Evolutionary conservation across 2,113 vertebrate species (phyloP).

Genomic region (Gnathonemus longibarbis): DNA sequence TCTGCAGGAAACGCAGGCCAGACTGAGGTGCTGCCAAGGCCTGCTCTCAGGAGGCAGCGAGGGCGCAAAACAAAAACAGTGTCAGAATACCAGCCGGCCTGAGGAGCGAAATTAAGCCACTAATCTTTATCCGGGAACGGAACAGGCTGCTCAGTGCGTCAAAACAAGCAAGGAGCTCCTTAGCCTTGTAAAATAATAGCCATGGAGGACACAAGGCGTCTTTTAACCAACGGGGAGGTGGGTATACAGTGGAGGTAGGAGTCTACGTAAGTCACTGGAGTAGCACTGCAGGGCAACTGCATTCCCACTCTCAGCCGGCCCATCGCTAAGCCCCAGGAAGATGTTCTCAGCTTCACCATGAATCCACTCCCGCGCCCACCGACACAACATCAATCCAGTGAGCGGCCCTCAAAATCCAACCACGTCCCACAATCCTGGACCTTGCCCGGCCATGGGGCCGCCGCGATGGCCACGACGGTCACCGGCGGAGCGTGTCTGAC

Average conservation of each 20-base stretch:
- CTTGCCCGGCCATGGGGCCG: too few species aligned
- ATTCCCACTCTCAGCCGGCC: not conserved
- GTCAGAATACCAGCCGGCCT: slow-evolving; percentile 36
- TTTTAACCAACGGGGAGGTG: not conserved
- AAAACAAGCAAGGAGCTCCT: slow-evolving; percentile 55
- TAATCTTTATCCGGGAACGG: slow-evolving; percentile 68
- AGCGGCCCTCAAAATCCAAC: slow-evolving; percentile 9
- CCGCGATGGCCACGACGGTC: not conserved
- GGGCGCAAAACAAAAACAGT: not conserved
- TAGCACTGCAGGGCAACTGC: not conserved
- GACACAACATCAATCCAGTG: not conserved
- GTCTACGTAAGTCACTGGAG: not conserved
- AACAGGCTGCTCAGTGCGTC: slow-evolving; percentile 70
- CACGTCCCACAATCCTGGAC: not conserved
- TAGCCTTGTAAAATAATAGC: slow-evolving; percentile 23
- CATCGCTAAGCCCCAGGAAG: slow-evolving; percentile 53
- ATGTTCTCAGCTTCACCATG: slow-evolving; percentile 45
- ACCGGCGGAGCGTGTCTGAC: not conserved
- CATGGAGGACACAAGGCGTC: slow-evolving; percentile 23
- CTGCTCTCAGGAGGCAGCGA: not conserved
- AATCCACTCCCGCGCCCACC: slow-evolving; percentile 28
- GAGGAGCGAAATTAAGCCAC: slow-evolving; percentile 52
- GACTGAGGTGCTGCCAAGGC: too few species aligned
- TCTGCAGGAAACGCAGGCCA: not conserved
- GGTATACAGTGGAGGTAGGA: not conserved